phyloP scores from a whole-genome alignment of 2,113 vertebrate genomes.

The Nothoprocta perdicaria region DNA sequence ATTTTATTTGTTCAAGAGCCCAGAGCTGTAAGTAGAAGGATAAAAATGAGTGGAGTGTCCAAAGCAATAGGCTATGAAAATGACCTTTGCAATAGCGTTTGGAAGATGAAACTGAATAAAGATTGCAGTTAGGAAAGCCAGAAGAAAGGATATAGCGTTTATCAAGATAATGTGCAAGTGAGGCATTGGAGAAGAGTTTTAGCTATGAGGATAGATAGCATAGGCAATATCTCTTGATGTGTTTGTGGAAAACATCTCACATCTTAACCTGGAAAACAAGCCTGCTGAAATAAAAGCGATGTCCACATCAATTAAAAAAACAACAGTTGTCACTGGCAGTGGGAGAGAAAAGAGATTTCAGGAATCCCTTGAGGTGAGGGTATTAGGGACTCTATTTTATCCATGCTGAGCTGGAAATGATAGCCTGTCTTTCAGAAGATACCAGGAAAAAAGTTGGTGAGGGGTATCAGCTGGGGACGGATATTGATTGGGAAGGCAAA shows the following conservation, averaged over 20 bases:
- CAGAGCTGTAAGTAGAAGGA: neutral
- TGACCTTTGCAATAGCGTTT: neutral
- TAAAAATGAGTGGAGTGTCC: neutral
- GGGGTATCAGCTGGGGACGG: neutral
- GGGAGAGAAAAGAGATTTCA: neutral
- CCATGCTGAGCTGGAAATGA: fast-evolving
- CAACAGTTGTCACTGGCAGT: neutral
- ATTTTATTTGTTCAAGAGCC: neutral
- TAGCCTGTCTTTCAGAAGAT: neutral
- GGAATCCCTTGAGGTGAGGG: neutral
- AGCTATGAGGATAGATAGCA: neutral
- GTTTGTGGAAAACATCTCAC: neutral
- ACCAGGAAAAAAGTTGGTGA: neutral
- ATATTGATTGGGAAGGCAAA: neutral
- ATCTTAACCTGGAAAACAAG: neutral
- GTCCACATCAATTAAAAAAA: neutral
- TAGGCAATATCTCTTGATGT: neutral
- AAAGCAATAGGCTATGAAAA: neutral
- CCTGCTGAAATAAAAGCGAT: neutral
- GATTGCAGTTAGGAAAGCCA: neutral
- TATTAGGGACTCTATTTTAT: neutral
- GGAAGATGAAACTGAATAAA: neutral
- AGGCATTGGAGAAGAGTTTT: neutral
- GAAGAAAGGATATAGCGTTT: neutral
- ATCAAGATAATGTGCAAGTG: neutral